phyloP scores from a whole-genome alignment of 2,113 vertebrate genomes.

The Otolemur garnettii region DNA sequence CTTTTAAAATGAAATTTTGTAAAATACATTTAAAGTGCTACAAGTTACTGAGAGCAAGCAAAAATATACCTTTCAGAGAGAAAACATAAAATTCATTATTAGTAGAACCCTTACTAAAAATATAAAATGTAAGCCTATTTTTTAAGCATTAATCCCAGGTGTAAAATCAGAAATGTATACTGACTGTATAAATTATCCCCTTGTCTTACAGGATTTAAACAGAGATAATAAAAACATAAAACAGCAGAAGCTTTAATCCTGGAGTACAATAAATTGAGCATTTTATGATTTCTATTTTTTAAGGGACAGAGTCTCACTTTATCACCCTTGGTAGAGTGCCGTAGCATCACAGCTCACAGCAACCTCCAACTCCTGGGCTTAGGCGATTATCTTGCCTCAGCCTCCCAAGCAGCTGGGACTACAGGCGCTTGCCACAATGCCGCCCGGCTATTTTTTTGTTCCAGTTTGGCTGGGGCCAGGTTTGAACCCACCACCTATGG shows the following conservation, averaged over 20 bases:
- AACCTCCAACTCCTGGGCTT: no score
- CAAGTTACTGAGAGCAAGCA: not conserved
- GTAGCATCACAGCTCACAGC: no score
- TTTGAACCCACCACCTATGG: no score
- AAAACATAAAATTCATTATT: not conserved
- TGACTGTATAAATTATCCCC: not conserved
- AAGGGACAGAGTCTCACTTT: no score
- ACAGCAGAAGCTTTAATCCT: not conserved
- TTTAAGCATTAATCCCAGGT: not conserved
- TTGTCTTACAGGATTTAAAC: not conserved
- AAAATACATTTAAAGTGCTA: conserved; percentile 13
- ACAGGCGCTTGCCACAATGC: no score
- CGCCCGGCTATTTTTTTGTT: no score
- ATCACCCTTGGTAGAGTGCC: no score
- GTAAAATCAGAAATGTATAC: not conserved
- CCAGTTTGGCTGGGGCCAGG: no score
- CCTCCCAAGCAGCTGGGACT: no score
- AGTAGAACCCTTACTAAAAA: not conserved
- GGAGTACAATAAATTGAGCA: not conserved
- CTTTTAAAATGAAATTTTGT: not conserved
- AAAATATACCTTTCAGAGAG: not conserved
- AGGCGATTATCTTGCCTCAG: no score
- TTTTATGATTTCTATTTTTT: not conserved
- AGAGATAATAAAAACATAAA: not conserved
- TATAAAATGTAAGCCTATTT: not conserved